Percentiles rank a stretch among this genome's conserved stretches.
phyloP scores from a whole-genome alignment of 2,888 invertebrate species.

The Gnatocerus cornutus region DNA sequence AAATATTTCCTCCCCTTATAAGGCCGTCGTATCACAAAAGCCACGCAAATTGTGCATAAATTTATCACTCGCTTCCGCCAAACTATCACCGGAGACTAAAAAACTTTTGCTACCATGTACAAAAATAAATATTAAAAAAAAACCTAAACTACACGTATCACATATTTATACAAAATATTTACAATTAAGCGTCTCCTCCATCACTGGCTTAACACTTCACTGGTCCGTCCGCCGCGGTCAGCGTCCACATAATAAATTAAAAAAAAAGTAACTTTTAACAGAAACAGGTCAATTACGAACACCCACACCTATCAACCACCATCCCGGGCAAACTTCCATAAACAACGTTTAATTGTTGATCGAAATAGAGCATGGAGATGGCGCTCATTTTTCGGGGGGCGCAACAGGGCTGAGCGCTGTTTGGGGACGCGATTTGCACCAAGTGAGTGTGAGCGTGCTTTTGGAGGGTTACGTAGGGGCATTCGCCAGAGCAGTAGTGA shows the following conservation, averaged over 20 bases:
- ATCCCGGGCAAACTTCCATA: conserved; percentile 92
- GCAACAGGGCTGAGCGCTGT: conserved; percentile 92
- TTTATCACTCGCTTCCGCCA: conserved; percentile 37
- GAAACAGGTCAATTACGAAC: conserved; percentile 77
- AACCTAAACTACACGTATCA: conserved; percentile 56
- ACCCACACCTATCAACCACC: conserved; percentile 95
- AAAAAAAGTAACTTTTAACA: conserved; percentile 15
- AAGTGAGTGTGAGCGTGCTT: conserved; percentile 92
- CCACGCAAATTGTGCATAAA: conserved; percentile 42
- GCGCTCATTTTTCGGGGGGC: conserved; percentile 91
- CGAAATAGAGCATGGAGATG: conserved; percentile 94
- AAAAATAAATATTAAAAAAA: conserved; percentile 62
- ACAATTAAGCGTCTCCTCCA: conserved; percentile 48
- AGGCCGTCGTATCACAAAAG: conserved; percentile 59
- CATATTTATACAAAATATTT: conserved; percentile 62
- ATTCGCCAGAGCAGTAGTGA: conserved; percentile 96
- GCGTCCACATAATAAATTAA: conserved; percentile 43
- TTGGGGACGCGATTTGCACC: conserved; percentile 84
- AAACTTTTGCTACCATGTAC: conserved; percentile 52
- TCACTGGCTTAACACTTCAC: conserved; percentile 18
- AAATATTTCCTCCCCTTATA: conserved; percentile 54
- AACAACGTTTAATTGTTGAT: conserved; percentile 89
- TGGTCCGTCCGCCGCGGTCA: not conserved
- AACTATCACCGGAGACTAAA: conserved; percentile 38
- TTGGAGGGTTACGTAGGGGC: conserved; percentile 90